Conservation (phyloP, 2,113 vertebrate species). For the Todiramphus chloris region DNA sequence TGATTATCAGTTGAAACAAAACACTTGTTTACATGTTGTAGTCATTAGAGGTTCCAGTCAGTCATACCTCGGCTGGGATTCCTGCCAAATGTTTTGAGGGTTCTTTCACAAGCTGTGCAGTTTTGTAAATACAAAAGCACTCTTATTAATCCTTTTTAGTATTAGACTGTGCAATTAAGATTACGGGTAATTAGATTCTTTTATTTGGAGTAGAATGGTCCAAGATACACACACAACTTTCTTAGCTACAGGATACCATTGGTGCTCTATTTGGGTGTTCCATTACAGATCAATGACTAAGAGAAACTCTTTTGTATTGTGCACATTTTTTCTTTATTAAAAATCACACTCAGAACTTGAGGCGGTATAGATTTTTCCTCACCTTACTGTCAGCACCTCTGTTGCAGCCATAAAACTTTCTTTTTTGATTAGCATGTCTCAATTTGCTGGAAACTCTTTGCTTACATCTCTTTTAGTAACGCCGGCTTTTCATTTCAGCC, state of each 20-base stretch:
- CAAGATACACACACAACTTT: slow-evolving; percentile 67
- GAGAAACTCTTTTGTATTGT: not conserved
- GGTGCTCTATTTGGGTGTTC: slow-evolving; percentile 51
- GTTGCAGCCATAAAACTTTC: slow-evolving; percentile 53
- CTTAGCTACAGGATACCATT: slow-evolving; percentile 45
- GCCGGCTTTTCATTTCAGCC: slow-evolving; percentile 48
- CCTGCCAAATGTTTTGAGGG: slow-evolving; percentile 85
- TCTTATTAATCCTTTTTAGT: slow-evolving; percentile 81
- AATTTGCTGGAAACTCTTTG: slow-evolving; percentile 59
- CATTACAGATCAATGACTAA: slow-evolving; percentile 17
- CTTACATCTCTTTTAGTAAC: slow-evolving; percentile 32
- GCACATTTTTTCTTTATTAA: slow-evolving; percentile 57
- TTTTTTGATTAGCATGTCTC: slow-evolving; percentile 58
- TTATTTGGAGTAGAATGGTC: slow-evolving; percentile 71
- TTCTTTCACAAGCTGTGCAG: slow-evolving; percentile 83
- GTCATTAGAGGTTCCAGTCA: slow-evolving; percentile 84
- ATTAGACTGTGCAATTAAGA: slow-evolving; percentile 78
- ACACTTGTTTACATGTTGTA: slow-evolving; percentile 85
- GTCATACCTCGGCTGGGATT: slow-evolving; percentile 84
- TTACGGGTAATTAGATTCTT: slow-evolving; percentile 77
- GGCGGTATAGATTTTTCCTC: not conserved
- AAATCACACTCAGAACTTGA: slow-evolving; percentile 18
- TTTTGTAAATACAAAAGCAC: slow-evolving; percentile 85
- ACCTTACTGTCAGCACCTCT: slow-evolving; percentile 44
- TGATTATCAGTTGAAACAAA: slow-evolving; percentile 84